Evolutionary conservation across 2,888 invertebrate species (phyloP), one percentile per base, ranked within the genome.

Genomic region (Scrobipalpa atriplicella): DNA sequence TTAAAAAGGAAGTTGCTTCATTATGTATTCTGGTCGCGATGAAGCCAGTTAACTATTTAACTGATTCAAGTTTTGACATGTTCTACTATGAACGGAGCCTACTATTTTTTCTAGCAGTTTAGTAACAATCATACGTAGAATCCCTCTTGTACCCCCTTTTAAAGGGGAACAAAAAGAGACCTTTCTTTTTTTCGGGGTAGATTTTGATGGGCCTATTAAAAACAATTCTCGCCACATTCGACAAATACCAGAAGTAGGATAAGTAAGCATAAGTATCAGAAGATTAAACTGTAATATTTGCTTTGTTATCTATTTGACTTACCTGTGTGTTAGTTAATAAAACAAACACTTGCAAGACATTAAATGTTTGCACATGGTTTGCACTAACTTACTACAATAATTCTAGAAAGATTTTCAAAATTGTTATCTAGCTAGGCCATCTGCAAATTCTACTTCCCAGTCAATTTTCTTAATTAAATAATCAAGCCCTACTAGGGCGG

Each of bases 11-110:
- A 61, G 64, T 67, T 8, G 60, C 58, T 63, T 68, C 62, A 68
- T 72, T 72, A 70, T 67, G 61, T 16, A 70, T 72, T 72, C 70
- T 66, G 64, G 64, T 56, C 72, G 56, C 64, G 51, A 38, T 41
- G 21, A 41, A 58, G 64, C 39, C 63, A 47, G 67, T 67, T 65
- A 62, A 62, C 67, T 64, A 63, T 63, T 52, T 64, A 51, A 63
- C 47, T 61, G 60, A 62, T 51, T 60, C 72, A 70, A 62, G 72
- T 72, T 65, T 66, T 47, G 65, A 71, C 71, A 62, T 66, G 71
- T 54, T 54, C n/a, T n/a, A 41, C 29, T 29, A 29, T 29, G 29
- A 29, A 29, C 29, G 2, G 5, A 29, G 29, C 29, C 29, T 29
- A 29, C 5, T 29, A 3, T 29, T 29, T 29, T 2, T 29, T 29